Evolutionary conservation across 2,113 vertebrate species (phyloP), one percentile per base, ranked within the genome.

Genomic region (Perca fluviatilis): DNA sequence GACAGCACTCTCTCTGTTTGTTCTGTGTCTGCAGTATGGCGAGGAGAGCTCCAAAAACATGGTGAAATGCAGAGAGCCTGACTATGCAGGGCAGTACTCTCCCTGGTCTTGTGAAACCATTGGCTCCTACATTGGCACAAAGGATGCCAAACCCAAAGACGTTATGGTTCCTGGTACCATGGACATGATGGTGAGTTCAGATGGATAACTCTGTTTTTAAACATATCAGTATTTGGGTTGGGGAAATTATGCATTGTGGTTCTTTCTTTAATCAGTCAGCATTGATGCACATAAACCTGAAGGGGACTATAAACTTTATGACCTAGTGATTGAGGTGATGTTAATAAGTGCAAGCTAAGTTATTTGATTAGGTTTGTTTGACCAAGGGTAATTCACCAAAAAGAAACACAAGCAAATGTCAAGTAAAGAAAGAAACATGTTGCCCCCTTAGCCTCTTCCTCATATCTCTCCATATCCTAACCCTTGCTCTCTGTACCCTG

Each of bases 31-130:
- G 30, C 94, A 99, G 98, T 98, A 97, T 84, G 95, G 97, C 12
- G 98, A 99, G 63, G 98, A 99, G 88, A 96, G 96, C 74, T 93
- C 97, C 86, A 98, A 98, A 87, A 88, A 93, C 67, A 95, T 97
- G 77, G 95, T 95, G 49, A 97, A 98, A 93, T 96, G 97, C 94
- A 97, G 98, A 94, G 97, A 97, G 92, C 95, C 97, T 21, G 97
- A 99, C 83, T 99, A 99, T 68, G 74, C 95, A 5, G 97, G 97
- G 81, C 98, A 99, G n/a, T 99, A 99, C 91, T 99, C 98, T 54
- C 98, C 98, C 46, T 99, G 98, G 98, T 99, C 97, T 23, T 99
- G 98, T 93, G 98, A 99, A 87, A 99, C 98, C 71, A 99, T 99
- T 71, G 96, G 98, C 95, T 99, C 98, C 88, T 99, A 99, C 93